Base-by-base conservation (phyloP, 1,140 invertebrate genomes). In the Lycorma delicatula region DNA sequence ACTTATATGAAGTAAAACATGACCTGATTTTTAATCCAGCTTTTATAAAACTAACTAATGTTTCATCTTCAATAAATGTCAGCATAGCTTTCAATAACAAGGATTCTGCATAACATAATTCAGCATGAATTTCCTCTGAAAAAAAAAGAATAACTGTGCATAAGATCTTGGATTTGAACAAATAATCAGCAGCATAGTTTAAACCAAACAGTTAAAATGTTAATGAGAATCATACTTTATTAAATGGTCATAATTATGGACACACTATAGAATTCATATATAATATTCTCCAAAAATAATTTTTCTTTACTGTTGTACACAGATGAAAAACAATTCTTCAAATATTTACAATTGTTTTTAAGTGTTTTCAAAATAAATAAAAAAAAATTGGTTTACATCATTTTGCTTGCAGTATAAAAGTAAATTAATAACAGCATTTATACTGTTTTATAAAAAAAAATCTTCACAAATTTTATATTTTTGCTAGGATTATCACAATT, bases 41-140 rank as follows among this genome's bases (percentile, higher is more conserved):
- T 68, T 90, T 92, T 22, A 98, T 85, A 66, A 98, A 91, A 70
- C 90, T 93, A 13, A 93, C 81, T 36, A 98, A 75, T 64, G 89
- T 95, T 71, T 98, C 95, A 69, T 97, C 93, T 67, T 96, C 92
- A 66, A 97, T 84, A 70, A 97, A 93, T 11, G 89, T 91, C 34
- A 98, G 77, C 66, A 96, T 79, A 1, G 95, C 89, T 66, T 90
- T 85, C 20, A 96, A 74, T 25, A 98, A 73, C 7, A 96, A 75
- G 31, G 87, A 85, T 73, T 98, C 94, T 13, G 94, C 93, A 74
- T 93, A 92, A 68, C 91, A 93, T 23, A 98, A 71, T 71, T 98
- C 94, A 1, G 95, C 95, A 76, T 98, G 95, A 18, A 93, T 84
- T 76, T 98, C 90, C 70, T 87, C 80, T 88, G 75, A 22, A 63